A percentile compares a stretch with the other conserved stretches of the same genome.
Evolutionary conservation across 2,113 vertebrate genomes (phyloP).

Genomic region (Bubalus kerabau): DNA sequence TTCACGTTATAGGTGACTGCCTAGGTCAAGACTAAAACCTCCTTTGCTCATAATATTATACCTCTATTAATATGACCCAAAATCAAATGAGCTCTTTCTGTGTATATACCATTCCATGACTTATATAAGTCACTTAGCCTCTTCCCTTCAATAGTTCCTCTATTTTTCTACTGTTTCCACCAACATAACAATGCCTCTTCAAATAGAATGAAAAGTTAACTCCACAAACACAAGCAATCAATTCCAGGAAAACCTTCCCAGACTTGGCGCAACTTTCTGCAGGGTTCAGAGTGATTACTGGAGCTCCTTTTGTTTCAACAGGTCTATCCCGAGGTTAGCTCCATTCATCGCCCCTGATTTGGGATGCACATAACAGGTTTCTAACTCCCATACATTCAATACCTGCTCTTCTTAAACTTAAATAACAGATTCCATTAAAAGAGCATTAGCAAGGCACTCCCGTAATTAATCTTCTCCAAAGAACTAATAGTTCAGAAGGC

Average conservation of each 20-base stretch:
- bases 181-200: background rate
- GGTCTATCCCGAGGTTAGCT: background rate
- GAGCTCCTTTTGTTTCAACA: background rate
- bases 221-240: background rate
- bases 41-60: background rate
- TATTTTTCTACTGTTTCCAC: background rate
- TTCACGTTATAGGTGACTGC: background rate
- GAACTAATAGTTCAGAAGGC: slow-evolving; percentile 79
- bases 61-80: background rate
- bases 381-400: slow-evolving; percentile 55
- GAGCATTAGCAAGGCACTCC: slow-evolving; percentile 75
- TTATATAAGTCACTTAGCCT: background rate
- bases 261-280: background rate
- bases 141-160: background rate
- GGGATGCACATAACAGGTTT: slow-evolving; percentile 67
- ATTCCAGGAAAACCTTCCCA: background rate
- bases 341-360: slow-evolving; percentile 68
- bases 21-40: background rate
- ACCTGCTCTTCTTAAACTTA: slow-evolving; percentile 71
- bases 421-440: slow-evolving; percentile 82
- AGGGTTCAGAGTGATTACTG: background rate
- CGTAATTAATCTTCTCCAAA: slow-evolving; percentile 81
- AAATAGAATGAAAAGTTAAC: background rate
- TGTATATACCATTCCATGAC: background rate
- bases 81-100: background rate